phyloP scores from a whole-genome alignment of 2,113 vertebrate genomes.

The Lichenostomus cassidix region DNA sequence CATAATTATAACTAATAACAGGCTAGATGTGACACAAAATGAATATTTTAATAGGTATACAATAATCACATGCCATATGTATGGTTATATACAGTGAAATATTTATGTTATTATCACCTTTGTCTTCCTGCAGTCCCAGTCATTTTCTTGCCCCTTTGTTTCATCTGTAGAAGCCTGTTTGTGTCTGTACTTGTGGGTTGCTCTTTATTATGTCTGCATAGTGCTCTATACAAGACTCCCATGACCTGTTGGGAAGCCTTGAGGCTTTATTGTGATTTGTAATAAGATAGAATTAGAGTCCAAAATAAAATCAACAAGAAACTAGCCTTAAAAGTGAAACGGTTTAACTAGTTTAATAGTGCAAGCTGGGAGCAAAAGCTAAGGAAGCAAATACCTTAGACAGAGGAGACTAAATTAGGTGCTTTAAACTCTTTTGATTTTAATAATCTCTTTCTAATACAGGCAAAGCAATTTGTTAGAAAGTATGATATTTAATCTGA shows the following conservation, averaged over 20 bases:
- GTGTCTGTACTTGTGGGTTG: neutral
- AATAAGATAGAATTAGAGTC: slow-evolving; percentile 27
- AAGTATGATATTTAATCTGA: neutral
- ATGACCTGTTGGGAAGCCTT: neutral
- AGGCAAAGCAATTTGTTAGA: neutral
- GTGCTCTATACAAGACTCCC: neutral
- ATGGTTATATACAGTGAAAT: neutral
- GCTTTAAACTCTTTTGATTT: slow-evolving; percentile 5
- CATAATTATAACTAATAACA: neutral
- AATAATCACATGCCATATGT: neutral
- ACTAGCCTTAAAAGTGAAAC: neutral
- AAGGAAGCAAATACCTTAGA: slow-evolving; percentile 31
- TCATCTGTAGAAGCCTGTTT: neutral
- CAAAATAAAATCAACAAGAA: slow-evolving; percentile 35
- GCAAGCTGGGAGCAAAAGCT: slow-evolving; percentile 17
- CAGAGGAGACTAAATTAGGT: slow-evolving; percentile 19
- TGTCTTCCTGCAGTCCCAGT: neutral
- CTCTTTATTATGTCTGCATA: neutral
- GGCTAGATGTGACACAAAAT: neutral
- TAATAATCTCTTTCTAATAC: slow-evolving; percentile 12
- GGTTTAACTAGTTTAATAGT: neutral
- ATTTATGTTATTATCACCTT: neutral
- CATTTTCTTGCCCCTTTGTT: neutral
- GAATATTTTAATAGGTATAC: neutral
- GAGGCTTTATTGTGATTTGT: neutral